Evolutionary conservation across 2,113 vertebrate genomes (phyloP).

Genomic region (Brienomyrus brachyistius): DNA sequence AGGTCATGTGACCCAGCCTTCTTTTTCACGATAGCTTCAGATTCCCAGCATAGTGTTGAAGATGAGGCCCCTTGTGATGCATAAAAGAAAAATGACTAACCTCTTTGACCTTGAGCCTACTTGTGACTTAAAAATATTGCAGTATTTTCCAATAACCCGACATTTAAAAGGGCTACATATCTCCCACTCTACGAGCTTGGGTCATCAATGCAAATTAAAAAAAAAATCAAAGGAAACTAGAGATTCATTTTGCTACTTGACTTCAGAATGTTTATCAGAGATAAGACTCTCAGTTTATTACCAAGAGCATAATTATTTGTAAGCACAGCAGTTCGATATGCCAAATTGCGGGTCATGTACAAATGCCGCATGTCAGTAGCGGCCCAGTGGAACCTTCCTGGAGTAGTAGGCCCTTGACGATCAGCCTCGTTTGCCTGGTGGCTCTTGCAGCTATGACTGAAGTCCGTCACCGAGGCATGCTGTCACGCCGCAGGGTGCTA

Average conservation of each 20-base stretch:
- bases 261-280: neutral
- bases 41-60: neutral
- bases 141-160: neutral
- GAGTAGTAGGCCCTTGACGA: neutral
- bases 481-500: neutral
- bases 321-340: neutral
- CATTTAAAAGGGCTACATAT: neutral
- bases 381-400: neutral
- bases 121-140: neutral
- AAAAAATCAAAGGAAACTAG: neutral
- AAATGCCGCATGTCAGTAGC: neutral
- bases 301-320: neutral
- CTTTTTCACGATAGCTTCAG: neutral
- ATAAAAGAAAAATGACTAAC: neutral
- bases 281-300: neutral
- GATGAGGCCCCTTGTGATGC: neutral
- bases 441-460: neutral
- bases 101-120: neutral
- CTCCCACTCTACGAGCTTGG: neutral
- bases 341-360: neutral
- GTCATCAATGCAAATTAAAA: neutral
- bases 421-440: neutral
- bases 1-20: neutral
- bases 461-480: neutral
- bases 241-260: neutral